These are phyloP conservation scores for Tretioscincus oriximinensis DNA, from an alignment of 2,113 vertebrate species.

Conservation along the genomic window DNA sequence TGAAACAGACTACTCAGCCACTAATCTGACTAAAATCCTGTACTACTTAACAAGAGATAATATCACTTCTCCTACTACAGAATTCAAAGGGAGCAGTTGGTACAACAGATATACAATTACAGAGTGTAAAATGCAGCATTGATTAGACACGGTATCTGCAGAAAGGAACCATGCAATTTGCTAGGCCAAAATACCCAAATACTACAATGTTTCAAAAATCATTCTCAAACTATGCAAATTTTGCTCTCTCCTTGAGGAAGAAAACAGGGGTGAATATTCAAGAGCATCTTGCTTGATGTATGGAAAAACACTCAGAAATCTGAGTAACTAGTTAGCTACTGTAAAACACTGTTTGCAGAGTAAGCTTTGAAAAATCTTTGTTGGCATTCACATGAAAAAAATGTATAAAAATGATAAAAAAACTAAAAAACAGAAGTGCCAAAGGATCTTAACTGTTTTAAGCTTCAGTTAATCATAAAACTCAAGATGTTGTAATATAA, in stretches of 20 bases:
- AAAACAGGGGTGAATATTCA: constrained; percentile 42
- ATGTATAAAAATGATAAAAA: constrained; percentile 52
- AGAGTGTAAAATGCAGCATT: constrained; percentile 45
- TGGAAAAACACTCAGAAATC: constrained; percentile 15
- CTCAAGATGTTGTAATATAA: neutral
- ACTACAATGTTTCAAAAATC: constrained; percentile 36
- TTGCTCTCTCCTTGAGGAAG: constrained; percentile 41
- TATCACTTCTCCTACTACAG: constrained; percentile 49
- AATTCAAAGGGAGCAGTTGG: constrained; percentile 50
- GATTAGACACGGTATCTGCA: constrained; percentile 56
- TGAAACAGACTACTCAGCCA: constrained; percentile 36
- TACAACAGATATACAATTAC: constrained; percentile 40
- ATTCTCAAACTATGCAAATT: constrained; percentile 25
- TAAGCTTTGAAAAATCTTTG: constrained; percentile 41
- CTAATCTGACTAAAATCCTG: constrained; percentile 51
- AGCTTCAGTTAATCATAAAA: constrained; percentile 19
- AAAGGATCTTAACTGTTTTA: constrained; percentile 71
- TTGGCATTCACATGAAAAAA: constrained; percentile 28
- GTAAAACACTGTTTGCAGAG: constrained; percentile 41
- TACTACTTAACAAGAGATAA: constrained; percentile 47
- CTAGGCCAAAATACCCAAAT: constrained; percentile 49
- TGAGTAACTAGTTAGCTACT: constrained; percentile 35
- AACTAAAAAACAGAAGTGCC: constrained; percentile 58
- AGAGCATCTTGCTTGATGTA: constrained; percentile 30
- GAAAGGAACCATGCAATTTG: constrained; percentile 50